phyloP scores from a whole-genome alignment of 2,888 invertebrate genomes.

The Bhutanitis thaidina region DNA sequence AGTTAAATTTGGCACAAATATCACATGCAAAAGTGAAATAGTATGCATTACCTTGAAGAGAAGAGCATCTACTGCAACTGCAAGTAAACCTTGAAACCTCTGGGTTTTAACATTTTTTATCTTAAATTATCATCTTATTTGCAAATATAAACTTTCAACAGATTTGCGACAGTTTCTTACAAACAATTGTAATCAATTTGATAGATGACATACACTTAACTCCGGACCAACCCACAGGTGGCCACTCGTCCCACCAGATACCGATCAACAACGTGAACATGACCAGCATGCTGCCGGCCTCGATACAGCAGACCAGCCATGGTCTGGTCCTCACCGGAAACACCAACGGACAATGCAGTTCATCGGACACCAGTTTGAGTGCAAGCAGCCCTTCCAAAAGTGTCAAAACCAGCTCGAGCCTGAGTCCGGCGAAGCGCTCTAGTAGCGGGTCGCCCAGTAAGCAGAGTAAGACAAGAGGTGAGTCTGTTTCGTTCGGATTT shows the following conservation, averaged over 20 bases:
- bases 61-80: no score
- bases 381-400: constrained; percentile 92
- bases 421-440: constrained; percentile 90
- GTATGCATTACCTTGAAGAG: no score
- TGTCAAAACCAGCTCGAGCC: constrained; percentile 90
- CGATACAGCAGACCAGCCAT: constrained; percentile 58
- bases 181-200: no score
- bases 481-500: constrained; percentile 24
- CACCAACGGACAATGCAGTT: constrained; percentile 70
- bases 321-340: constrained; percentile 50
- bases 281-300: constrained; percentile 49
- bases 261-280: constrained; percentile 68
- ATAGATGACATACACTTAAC: no score
- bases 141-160: no score
- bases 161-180: no score
- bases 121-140: no score
- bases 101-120: no score
- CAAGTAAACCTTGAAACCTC: no score
- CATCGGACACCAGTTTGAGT: constrained; percentile 80
- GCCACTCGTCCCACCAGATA: constrained; percentile 45
- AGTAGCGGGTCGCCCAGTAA: constrained; percentile 91
- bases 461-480: constrained; percentile 88
- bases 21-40: no score
- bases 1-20: no score
- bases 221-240: constrained; percentile 30